Percentiles rank a stretch among this genome's conserved stretches.
Evolutionary conservation across 2,888 invertebrate genomes (phyloP).

Genomic region (Tanypteryx hageni): DNA sequence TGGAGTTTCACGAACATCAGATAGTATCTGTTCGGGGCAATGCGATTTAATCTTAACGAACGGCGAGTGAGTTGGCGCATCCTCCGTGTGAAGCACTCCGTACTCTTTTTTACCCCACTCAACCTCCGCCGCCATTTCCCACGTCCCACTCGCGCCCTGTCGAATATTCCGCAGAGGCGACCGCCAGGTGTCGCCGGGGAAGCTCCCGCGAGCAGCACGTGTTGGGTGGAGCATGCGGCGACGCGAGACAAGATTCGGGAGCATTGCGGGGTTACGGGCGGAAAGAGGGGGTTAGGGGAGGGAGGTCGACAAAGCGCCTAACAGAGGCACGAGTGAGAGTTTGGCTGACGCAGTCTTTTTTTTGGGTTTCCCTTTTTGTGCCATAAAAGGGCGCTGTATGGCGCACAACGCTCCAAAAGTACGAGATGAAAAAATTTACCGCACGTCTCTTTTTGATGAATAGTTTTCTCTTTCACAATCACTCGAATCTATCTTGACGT

Average conservation of each 20-base stretch:
- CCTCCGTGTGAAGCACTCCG: background rate
- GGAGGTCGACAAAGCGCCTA: background rate
- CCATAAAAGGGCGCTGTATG: too few relatives aligned
- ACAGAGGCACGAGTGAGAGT: background rate
- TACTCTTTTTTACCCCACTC: background rate
- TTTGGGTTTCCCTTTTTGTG: too few relatives aligned
- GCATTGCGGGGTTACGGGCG: background rate
- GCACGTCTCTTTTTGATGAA: too few relatives aligned
- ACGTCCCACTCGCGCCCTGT: background rate
- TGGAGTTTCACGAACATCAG: too few relatives aligned
- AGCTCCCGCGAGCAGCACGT: conserved; percentile 32
- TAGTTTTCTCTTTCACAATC: too few relatives aligned
- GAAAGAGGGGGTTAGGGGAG: background rate
- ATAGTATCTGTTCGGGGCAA: too few relatives aligned
- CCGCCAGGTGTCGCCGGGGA: conserved; percentile 29
- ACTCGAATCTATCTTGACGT: too few relatives aligned
- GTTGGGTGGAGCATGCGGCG: background rate
- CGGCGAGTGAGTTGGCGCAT: background rate
- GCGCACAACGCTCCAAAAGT: too few relatives aligned
- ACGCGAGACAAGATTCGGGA: background rate
- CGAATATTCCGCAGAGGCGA: background rate
- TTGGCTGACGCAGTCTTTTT: too few relatives aligned
- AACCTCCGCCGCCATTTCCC: background rate
- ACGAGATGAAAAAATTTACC: too few relatives aligned
- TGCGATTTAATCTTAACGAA: too few relatives aligned